Evolutionary conservation across 1,140 invertebrate genomes (phyloP), one percentile per base, ranked within the genome.

Genomic region (Drosophila simulans): DNA sequence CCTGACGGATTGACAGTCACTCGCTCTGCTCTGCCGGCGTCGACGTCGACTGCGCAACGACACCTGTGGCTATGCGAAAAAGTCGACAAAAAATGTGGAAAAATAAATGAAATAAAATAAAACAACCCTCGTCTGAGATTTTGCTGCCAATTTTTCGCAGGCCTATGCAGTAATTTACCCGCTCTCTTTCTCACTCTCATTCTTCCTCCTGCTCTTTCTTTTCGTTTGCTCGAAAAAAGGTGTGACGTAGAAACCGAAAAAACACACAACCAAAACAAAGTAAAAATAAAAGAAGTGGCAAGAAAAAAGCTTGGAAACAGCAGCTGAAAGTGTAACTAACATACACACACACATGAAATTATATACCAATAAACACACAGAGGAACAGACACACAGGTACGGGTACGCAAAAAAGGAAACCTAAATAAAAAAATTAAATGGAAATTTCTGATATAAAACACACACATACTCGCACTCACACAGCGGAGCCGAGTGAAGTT

Each of bases 361-460:
- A 64, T 66, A 77, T 59, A 58, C 59, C 37, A 55, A 64, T 53
- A 54, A 40, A 73, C 34, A 66, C 34, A 53, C 25, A 64, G 22
- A 59, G 46, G 62, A 37, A 34, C 8, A 58, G 46, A 65, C 42
- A 34, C 8, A 58, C 43, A 56, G 31, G 31, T 45, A 60, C 69
- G 62, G 39, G 72, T 73, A 79, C 83, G 71, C 79, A 86, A 86
- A 62, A 62, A 73, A 65, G 58, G 74, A 88, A 88, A 88, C 75
- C 79, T 72, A 88, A 88, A 88, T 86, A 88, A 88, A 86, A 86
- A 88, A 88, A 83, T 88, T 88, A 88, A 89, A 88, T 88, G 83
- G 82, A 88, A 88, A 88, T 88, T 88, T 88, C 83, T 88, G 84
- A 88, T 79, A 89, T 83, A 83, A 88, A 89, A 80, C 79, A 78